Evolutionary conservation across 2,797 vertebrate species (phyloP).

Genomic region (Characodon lateralis): DNA sequence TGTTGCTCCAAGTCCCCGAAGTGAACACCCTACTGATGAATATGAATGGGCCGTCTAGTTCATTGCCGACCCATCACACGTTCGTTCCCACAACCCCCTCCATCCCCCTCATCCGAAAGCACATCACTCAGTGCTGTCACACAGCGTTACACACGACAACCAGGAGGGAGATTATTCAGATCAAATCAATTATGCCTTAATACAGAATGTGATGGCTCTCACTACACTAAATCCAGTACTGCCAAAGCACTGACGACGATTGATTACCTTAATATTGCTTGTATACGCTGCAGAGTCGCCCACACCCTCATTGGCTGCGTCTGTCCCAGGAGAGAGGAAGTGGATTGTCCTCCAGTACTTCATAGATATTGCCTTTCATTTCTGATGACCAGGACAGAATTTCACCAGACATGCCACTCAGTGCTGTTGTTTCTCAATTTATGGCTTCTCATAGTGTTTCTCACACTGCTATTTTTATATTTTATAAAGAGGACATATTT

Average conservation of each 20-base stretch:
- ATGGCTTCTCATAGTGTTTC: constrained; percentile 21
- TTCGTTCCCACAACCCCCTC: constrained; percentile 40
- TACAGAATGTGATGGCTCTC: constrained; percentile 78
- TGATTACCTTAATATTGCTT: constrained; percentile 81
- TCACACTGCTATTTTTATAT: constrained; percentile 26
- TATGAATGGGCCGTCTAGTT: constrained; percentile 67
- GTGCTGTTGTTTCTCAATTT: constrained; percentile 48
- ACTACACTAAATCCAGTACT: constrained; percentile 78
- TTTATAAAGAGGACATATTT: constrained; percentile 16
- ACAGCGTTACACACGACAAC: constrained; percentile 81
- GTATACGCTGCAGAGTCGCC: constrained; percentile 62
- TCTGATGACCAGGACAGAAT: constrained; percentile 64
- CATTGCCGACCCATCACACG: constrained; percentile 70
- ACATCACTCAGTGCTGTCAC: constrained; percentile 84
- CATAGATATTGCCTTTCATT: constrained; percentile 74
- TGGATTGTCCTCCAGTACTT: constrained; percentile 66
- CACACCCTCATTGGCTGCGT: constrained; percentile 45
- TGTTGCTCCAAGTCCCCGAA: constrained; percentile 55
- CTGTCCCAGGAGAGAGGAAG: constrained; percentile 67
- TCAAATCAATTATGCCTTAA: constrained; percentile 87
- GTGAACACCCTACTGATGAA: constrained; percentile 62
- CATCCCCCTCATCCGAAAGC: constrained; percentile 63
- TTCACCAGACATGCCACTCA: constrained; percentile 41
- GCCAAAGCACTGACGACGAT: constrained; percentile 80
- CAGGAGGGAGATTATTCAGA: constrained; percentile 83